Percentiles rank a stretch among this genome's conserved stretches.
Conservation (phyloP, 2,113 vertebrate species). For the Lophura nycthemera region DNA sequence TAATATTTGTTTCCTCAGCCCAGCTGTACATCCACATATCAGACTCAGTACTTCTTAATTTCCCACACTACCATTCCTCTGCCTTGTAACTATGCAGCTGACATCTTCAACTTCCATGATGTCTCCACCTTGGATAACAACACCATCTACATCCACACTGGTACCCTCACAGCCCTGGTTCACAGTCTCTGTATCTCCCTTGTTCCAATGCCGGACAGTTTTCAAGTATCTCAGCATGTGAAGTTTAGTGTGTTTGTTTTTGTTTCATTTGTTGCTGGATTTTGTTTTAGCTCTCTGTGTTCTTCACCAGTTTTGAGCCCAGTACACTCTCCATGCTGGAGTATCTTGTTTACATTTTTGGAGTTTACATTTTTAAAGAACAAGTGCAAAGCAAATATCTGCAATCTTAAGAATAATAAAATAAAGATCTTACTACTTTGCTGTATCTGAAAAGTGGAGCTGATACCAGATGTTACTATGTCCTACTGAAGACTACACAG, state of each 20-base stretch:
- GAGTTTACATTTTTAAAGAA: background rate
- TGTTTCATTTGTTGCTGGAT: background rate
- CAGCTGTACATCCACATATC: background rate
- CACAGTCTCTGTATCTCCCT: background rate
- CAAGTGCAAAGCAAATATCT: background rate
- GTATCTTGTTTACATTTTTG: background rate
- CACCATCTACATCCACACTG: background rate
- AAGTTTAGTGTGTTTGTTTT: background rate
- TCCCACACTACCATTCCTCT: background rate
- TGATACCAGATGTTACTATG: background rate
- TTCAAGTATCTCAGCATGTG: background rate
- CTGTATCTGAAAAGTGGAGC: background rate
- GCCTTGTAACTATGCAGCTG: background rate
- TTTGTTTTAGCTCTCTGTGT: background rate
- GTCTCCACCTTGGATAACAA: background rate
- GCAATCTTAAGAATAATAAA: background rate
- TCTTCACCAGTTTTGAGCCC: background rate
- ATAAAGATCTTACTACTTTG: background rate
- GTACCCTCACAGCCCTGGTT: background rate
- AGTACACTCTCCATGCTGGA: background rate
- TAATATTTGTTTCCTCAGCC: background rate
- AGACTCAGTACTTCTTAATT: background rate
- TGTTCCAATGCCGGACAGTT: background rate
- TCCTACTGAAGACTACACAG: background rate
- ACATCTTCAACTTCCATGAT: background rate